Evolutionary conservation across 2,888 invertebrate species (phyloP), one percentile per base, ranked within the genome.

Genomic region (Eristalinus aeneus): DNA sequence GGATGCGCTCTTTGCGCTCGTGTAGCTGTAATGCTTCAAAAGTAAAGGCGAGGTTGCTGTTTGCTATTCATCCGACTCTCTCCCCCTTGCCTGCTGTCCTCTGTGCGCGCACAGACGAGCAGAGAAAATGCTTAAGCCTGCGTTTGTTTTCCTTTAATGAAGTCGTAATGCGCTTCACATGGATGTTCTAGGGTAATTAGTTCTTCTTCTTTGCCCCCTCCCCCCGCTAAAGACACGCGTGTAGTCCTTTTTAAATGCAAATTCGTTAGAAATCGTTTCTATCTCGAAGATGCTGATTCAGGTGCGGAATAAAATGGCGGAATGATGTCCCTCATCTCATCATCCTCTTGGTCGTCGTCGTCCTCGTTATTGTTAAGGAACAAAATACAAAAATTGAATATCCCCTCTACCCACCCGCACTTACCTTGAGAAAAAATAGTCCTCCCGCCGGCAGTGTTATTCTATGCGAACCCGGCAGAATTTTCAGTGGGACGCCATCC

Each of bases 361-460:
- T 56, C 53, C 34, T 36, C 32, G 73, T 76, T 64, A 5, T 77
- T 77, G 73, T 82, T 74, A 86, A 82, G 71, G 74, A 83, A 83
- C 77, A 78, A 82, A 78, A 82, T 83, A 31, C 11, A 34, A 77
- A 83, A 86, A 68, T 78, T 77, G 64, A 83, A 78, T 87, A 87
- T 78, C 54, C 77, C 64, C 73, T 11, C 10, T 39, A 1, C 12
- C 32, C 58, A 23, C 56, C 34, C 46, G 46, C 34, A 88, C 91
- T 90, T 90, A 92, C 92, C 91, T 93, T 93, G 88, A 98, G 94
- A 93, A 98, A 97, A 94, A 98, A 97, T 88, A 98, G 93, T 89
- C 95, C 96, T 27, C 97, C 98, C 85, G 96, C 96, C 23, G 96
- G 96, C 82, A 97, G 92, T 67, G 92, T 90, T 90, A 97, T 96